These are phyloP conservation scores for Emydocephalus ijimae DNA, from an alignment of 2,113 vertebrate genomes.

Conservation along the genomic window DNA sequence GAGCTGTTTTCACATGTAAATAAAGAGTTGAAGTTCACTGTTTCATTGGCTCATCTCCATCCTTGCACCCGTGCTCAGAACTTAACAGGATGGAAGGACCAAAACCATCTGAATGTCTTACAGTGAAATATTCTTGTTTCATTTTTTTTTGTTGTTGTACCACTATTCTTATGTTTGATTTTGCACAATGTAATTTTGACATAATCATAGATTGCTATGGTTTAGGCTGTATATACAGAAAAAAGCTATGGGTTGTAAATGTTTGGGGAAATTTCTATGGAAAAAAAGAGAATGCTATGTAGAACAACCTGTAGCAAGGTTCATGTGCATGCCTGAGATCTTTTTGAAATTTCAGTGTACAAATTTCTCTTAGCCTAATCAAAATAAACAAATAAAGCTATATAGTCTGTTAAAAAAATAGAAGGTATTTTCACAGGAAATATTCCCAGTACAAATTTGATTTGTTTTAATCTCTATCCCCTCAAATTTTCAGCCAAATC, in stretches of 20 bases:
- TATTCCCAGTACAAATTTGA: background rate
- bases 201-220: conserved; percentile 97
- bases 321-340: conserved; percentile 88
- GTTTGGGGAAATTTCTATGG: conserved; percentile 95
- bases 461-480: background rate
- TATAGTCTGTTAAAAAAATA: conserved; percentile 32
- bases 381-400: conserved; percentile 97
- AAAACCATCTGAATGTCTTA: conserved; percentile 82
- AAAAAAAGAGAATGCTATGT: conserved; percentile 84
- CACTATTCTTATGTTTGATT: conserved; percentile 87
- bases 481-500: background rate
- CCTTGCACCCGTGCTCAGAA: too few relatives aligned
- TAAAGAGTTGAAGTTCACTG: too few relatives aligned
- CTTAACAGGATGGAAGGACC: conserved; percentile 93
- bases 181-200: conserved; percentile 99
- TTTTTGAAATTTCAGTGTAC: conserved; percentile 90
- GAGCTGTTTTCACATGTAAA: too few relatives aligned
- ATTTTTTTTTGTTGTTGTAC: conserved; percentile 71
- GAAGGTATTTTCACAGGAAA: background rate
- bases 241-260: conserved; percentile 92
- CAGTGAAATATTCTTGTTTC: conserved; percentile 69
- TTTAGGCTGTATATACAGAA: conserved; percentile 92
- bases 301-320: conserved; percentile 87
- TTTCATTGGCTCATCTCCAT: too few relatives aligned
- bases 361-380: conserved; percentile 99